phyloP scores from a whole-genome alignment of 1,140 invertebrate genomes.

The Brachionus asplanchnoidis region DNA sequence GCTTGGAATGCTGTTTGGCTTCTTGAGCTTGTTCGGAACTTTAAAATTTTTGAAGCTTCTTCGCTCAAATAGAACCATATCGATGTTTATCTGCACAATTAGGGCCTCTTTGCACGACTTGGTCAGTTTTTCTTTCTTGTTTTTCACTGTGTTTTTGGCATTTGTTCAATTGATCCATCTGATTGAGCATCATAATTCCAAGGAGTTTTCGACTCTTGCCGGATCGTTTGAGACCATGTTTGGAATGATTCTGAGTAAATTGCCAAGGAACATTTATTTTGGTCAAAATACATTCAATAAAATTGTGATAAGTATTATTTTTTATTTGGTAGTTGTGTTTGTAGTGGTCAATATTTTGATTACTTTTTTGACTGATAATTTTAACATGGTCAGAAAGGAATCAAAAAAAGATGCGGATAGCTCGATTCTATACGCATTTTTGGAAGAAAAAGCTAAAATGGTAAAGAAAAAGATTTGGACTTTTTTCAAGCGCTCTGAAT shows the following conservation, averaged over 20 bases:
- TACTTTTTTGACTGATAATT: neutral
- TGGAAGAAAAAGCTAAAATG: neutral
- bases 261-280: neutral
- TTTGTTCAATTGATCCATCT: neutral
- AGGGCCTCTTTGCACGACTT: neutral
- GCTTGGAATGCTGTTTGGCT: neutral
- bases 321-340: neutral
- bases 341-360: neutral
- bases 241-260: neutral
- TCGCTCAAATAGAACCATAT: neutral
- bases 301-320: neutral
- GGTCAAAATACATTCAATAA: neutral
- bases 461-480: neutral
- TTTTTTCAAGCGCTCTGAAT: neutral
- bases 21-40: neutral
- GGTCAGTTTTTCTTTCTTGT: neutral
- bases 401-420: neutral
- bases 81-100: neutral
- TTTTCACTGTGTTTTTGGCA: neutral
- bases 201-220: neutral
- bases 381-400: neutral
- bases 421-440: neutral
- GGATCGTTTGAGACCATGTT: neutral
- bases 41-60: slow-evolving; percentile 24
- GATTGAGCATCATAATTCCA: neutral